These are phyloP conservation scores for Anastrepha obliqua DNA, from an alignment of 1,140 invertebrate genomes.

Conservation along the genomic window DNA sequence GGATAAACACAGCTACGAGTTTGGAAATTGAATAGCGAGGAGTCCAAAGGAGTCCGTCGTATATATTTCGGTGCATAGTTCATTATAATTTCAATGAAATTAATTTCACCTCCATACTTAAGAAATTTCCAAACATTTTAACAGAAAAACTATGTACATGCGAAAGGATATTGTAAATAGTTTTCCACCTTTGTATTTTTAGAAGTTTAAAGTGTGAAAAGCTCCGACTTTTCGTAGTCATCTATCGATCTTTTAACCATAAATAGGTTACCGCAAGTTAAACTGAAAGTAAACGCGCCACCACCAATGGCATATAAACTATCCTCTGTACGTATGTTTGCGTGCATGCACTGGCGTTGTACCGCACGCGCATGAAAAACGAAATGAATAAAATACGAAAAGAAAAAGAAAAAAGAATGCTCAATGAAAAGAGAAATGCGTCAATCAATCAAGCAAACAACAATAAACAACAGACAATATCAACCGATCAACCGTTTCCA, in stretches of 20 bases:
- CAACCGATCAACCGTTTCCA: slow-evolving; percentile 18
- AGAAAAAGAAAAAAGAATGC: not conserved
- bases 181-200: too few species aligned
- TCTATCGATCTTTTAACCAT: not conserved
- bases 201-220: not conserved
- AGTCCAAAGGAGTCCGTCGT: too few species aligned
- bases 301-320: not conserved
- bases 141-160: too few species aligned
- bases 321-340: too few species aligned
- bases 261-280: not conserved
- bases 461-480: slow-evolving; percentile 18
- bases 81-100: too few species aligned
- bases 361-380: slow-evolving; percentile 1
- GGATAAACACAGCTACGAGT: too few species aligned
- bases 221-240: not conserved
- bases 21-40: too few species aligned
- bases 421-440: slow-evolving; percentile 45
- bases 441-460: slow-evolving; percentile 11
- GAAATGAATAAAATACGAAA: not conserved
- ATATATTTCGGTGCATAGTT: too few species aligned
- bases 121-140: too few species aligned
- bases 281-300: slow-evolving; percentile 38
- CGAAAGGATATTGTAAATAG: too few species aligned
- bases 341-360: too few species aligned
- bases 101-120: too few species aligned